These are phyloP conservation scores for Arnoldichthys spilopterus DNA, from an alignment of 2,797 vertebrate species.

Conservation along the genomic window DNA sequence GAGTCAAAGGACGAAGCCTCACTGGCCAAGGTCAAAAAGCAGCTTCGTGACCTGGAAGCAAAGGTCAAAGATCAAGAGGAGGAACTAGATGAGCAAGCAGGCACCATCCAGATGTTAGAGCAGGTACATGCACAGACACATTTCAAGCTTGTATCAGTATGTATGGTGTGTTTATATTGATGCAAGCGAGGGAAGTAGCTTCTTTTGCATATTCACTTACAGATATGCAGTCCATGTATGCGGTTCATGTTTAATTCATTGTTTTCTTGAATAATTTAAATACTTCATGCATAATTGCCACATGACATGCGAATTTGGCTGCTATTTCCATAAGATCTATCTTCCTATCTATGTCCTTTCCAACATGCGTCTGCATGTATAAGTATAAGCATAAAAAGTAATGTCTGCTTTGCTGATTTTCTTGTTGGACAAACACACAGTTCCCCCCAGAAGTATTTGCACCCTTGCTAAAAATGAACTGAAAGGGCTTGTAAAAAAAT, in stretches of 20 bases:
- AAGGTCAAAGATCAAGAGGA: slow-evolving; percentile 98
- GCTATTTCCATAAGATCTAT: slow-evolving; percentile 20
- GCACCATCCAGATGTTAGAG: slow-evolving; percentile 96
- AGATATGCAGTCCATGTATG: neutral
- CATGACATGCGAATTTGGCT: slow-evolving; percentile 27
- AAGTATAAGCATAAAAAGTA: slow-evolving; percentile 26
- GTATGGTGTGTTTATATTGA: neutral
- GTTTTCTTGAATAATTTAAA: slow-evolving; percentile 20
- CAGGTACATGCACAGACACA: slow-evolving; percentile 79
- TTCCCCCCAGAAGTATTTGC: too few species aligned
- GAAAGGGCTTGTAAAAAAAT: too few species aligned
- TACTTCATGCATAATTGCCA: slow-evolving; percentile 28
- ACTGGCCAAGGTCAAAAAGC: slow-evolving; percentile 92
- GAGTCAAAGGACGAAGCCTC: slow-evolving; percentile 97
- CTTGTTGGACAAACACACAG: slow-evolving; percentile 29
- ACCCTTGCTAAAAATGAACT: too few species aligned
- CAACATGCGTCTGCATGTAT: slow-evolving; percentile 21
- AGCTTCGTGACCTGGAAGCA: slow-evolving; percentile 92
- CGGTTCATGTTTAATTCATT: slow-evolving; percentile 38
- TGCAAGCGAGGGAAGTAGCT: neutral
- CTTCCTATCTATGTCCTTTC: neutral
- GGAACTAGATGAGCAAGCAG: slow-evolving; percentile 96
- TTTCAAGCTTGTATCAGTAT: neutral
- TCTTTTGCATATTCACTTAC: neutral
- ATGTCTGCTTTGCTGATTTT: neutral